phyloP scores from a whole-genome alignment of 2,888 invertebrate genomes.

The Craniophora ligustri region DNA sequence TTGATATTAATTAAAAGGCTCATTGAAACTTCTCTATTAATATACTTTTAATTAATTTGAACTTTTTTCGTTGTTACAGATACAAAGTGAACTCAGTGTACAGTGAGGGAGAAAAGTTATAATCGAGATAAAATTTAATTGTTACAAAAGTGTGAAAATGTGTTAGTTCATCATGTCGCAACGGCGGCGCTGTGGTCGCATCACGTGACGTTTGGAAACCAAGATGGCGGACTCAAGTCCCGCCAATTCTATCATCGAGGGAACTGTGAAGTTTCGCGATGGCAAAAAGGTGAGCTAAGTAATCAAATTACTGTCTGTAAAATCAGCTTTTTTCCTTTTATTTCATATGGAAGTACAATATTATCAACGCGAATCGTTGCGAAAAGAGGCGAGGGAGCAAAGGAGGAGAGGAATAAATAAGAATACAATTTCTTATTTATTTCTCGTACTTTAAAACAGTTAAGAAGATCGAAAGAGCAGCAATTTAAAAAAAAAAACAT shows the following conservation, averaged over 20 bases:
- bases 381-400: no score
- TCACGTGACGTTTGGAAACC: slow-evolving; percentile 75
- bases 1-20: neutral
- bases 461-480: neutral
- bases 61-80: slow-evolving; percentile 50
- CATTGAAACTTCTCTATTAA: slow-evolving; percentile 2
- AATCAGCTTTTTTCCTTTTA: slow-evolving; percentile 1
- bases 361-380: neutral
- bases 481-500: no score
- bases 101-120: slow-evolving; percentile 42
- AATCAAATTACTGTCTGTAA: slow-evolving; percentile 19
- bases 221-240: slow-evolving; percentile 84
- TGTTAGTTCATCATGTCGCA: slow-evolving; percentile 76
- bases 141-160: slow-evolving; percentile 63
- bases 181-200: slow-evolving; percentile 77
- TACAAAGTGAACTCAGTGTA: slow-evolving; percentile 47
- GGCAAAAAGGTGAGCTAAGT: slow-evolving; percentile 93
- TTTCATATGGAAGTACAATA: neutral
- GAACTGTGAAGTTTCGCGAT: slow-evolving; percentile 96
- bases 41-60: slow-evolving; percentile 34
- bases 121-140: slow-evolving; percentile 25
- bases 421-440: no score
- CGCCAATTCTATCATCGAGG: slow-evolving; percentile 95
- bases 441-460: no score
- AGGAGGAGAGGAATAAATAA: no score